Conservation (phyloP, 2,888 invertebrate species). For the Syritta pipiens region DNA sequence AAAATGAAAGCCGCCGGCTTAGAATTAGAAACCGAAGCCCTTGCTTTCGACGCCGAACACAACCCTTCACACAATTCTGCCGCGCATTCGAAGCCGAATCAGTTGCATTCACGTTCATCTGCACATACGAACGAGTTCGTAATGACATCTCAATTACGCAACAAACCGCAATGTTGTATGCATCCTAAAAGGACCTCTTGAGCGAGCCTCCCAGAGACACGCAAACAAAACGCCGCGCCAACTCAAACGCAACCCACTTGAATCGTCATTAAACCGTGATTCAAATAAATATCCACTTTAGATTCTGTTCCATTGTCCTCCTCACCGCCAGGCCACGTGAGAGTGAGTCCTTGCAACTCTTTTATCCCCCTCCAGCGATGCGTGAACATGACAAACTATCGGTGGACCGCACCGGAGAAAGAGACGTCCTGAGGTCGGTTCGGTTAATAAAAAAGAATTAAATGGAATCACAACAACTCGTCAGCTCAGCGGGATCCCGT, state of each 20-base stretch:
- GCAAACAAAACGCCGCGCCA: constrained; percentile 21
- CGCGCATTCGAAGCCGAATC: too few species aligned
- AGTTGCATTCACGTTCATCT: too few species aligned
- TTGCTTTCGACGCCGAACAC: too few species aligned
- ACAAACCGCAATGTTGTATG: constrained; percentile 49
- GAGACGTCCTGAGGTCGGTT: constrained; percentile 17
- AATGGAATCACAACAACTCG: constrained; percentile 58
- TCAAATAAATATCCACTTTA: constrained; percentile 63
- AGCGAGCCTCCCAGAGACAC: neutral
- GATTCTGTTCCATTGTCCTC: constrained; percentile 47
- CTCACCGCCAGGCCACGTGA: neutral
- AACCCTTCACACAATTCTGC: too few species aligned
- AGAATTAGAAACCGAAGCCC: too few species aligned
- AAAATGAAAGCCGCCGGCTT: too few species aligned
- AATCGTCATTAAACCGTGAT: constrained; percentile 60
- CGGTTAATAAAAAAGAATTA: constrained; percentile 54
- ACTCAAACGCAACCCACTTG: constrained; percentile 47
- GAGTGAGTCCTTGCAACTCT: constrained; percentile 47
- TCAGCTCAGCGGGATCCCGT: constrained; percentile 48
- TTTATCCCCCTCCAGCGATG: constrained; percentile 55
- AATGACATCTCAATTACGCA: constrained; percentile 62
- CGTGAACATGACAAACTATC: constrained; percentile 61
- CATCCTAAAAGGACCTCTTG: constrained; percentile 13
- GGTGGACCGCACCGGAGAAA: constrained; percentile 53
- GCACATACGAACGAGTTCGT: constrained; percentile 40